These are phyloP conservation scores for Macropodus opercularis DNA, from an alignment of 2,797 vertebrate genomes.

Conservation along the genomic window DNA sequence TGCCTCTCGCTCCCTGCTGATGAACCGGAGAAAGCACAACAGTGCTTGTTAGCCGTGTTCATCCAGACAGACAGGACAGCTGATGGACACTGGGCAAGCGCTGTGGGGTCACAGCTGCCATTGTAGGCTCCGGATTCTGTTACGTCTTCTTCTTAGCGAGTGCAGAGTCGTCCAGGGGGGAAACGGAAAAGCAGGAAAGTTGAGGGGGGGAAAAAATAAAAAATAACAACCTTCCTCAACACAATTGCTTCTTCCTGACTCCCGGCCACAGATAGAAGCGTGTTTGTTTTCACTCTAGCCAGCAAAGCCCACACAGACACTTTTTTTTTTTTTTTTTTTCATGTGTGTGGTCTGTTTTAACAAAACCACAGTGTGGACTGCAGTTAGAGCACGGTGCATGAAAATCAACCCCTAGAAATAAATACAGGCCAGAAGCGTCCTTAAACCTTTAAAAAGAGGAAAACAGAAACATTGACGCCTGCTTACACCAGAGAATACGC, in stretches of 20 bases:
- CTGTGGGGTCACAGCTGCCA: conserved; percentile 46
- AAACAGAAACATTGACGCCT: background rate
- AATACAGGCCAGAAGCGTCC: background rate
- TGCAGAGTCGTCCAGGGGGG: conserved; percentile 42
- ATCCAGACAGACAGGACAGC: conserved; percentile 35
- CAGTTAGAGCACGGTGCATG: conserved; percentile 17
- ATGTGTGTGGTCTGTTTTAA: conserved; percentile 46
- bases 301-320: conserved; percentile 56
- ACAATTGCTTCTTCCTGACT: conserved; percentile 62
- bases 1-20: conserved; percentile 14
- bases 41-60: conserved; percentile 57
- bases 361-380: conserved; percentile 27
- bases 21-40: conserved; percentile 43
- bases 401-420: conserved; percentile 35
- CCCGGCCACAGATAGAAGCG: conserved; percentile 51
- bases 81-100: conserved; percentile 40
- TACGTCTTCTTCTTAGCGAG: conserved; percentile 44
- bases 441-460: no score
- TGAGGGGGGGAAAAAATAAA: no score
- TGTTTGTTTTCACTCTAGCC: conserved; percentile 70
- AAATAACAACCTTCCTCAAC: conserved; percentile 63
- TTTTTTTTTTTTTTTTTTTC: conserved; percentile 11
- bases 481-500: background rate
- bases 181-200: conserved; percentile 51
- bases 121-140: conserved; percentile 36